Base-by-base conservation (phyloP, 2,888 invertebrate species). In the Diarsia mendica region DNA sequence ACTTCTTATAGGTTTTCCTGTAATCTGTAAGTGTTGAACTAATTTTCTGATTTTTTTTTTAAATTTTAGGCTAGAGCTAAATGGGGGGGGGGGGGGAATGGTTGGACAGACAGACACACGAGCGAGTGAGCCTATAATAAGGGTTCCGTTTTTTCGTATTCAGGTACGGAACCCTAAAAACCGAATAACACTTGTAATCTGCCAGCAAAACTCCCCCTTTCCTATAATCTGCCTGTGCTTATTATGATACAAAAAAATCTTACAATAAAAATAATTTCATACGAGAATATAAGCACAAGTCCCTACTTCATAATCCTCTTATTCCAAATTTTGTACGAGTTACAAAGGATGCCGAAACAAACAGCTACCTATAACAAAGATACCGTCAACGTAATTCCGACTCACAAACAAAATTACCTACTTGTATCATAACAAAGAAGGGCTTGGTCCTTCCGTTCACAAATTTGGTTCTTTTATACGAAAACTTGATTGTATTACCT, bases 391-490 rank as follows among this genome's bases (percentile, higher is more conserved):
- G 23, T 82, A 65, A 79, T 77, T 73, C 67, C 55, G 39, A n/a
- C 67, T 49, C 58, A 61, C 77, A 84, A 86, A 87, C 67, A 63
- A 72, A 77, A 87, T 82, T 85, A 82, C 72, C 66, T 51, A 77
- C 68, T 87, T 72, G 71, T 85, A 65, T 61, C 68, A 67, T 82
- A 69, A 82, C 73, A 87, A 84, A 79, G 33, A 63, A 71, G 79
- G 69, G 58, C 60, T 67, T 44, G 70, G 67, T 55, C 48, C 67
- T 87, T 85, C 79, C 76, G 68, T 75, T 74, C 28, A 75, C 76
- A 74, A 85, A 82, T 87, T 87, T 79, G 67, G 71, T 67, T 73
- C 68, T 77, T 85, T 85, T 82, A 61, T 80, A 68, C 64, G 58
- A n/a, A 9, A 79, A 67, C 64, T 64, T 68, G 60, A 71, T 77